Conservation (phyloP, 2,113 vertebrate species). For the Ceratotherium simum region DNA sequence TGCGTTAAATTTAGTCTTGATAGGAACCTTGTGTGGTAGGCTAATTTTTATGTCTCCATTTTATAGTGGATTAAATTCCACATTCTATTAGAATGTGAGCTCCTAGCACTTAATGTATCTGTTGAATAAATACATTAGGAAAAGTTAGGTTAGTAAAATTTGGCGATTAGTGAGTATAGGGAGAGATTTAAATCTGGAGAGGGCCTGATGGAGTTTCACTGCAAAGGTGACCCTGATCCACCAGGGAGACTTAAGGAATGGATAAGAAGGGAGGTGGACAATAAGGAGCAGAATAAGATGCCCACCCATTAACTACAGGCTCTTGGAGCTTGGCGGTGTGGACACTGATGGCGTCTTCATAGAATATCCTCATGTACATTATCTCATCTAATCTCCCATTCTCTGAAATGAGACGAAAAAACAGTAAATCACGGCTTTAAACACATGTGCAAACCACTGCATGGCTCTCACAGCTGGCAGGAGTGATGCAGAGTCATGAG, state of each 20-base stretch:
- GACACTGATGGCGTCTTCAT: neutral
- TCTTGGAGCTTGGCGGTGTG: neutral
- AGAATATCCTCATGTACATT: neutral
- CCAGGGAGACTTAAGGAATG: neutral
- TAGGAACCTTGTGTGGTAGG: constrained; percentile 12
- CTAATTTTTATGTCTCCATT: constrained; percentile 45
- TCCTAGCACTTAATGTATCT: neutral
- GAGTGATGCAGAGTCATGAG: neutral
- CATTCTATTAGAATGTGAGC: neutral
- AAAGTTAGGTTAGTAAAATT: constrained; percentile 24
- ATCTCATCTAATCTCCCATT: neutral
- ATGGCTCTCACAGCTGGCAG: neutral
- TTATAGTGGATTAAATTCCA: constrained; percentile 47
- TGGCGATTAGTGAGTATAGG: neutral
- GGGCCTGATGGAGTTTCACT: neutral
- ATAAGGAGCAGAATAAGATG: neutral
- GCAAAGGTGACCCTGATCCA: neutral
- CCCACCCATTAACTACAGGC: neutral
- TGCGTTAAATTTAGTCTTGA: constrained; percentile 35
- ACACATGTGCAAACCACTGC: neutral
- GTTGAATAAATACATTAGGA: constrained; percentile 30
- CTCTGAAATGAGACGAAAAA: neutral
- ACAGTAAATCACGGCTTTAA: neutral
- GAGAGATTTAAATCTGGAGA: neutral
- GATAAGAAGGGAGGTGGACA: neutral